A percentile compares a stretch with the other conserved stretches of the same genome.
These are phyloP conservation scores for Hydrophis major DNA, from an alignment of 2,797 vertebrate species.

Conservation along the genomic window DNA sequence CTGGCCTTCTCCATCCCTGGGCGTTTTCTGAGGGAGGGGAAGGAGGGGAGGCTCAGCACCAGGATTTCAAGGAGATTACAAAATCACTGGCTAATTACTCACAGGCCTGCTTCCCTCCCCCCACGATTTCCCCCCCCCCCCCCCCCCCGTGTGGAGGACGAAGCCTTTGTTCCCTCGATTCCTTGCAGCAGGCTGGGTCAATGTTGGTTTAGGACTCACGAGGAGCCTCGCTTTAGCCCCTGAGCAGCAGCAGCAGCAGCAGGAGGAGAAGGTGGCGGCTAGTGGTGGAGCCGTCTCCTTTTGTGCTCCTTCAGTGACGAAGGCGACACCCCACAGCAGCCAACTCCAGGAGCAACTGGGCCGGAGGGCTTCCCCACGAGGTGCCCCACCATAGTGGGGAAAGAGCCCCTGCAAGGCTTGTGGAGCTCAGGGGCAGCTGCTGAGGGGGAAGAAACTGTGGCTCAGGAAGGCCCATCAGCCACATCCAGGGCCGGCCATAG, in stretches of 20 bases:
- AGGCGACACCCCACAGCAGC: background rate
- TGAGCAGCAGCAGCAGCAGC: background rate
- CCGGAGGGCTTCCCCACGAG: background rate
- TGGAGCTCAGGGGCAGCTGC: background rate
- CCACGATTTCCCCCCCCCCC: background rate
- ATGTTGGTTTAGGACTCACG: background rate
- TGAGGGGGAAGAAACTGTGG: background rate
- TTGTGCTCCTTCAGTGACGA: background rate
- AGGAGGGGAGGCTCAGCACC: background rate
- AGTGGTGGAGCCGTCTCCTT: background rate
- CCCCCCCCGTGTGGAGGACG: constrained; percentile 23
- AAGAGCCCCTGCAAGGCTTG: background rate
- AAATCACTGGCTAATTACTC: constrained; percentile 75
- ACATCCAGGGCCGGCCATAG: background rate
- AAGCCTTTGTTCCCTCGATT: constrained; percentile 16
- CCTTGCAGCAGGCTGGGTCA: background rate
- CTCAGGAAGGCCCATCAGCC: background rate
- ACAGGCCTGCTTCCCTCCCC: constrained; percentile 43
- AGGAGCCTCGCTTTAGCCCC: background rate
- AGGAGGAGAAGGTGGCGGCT: background rate
- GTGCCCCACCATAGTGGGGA: background rate
- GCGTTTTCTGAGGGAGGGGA: background rate
- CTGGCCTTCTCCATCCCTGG: background rate
- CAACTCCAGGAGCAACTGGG: background rate
- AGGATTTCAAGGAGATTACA: constrained; percentile 65